Base-by-base conservation (phyloP, 2,888 invertebrate species). In the Oscheius sp. region DNA sequence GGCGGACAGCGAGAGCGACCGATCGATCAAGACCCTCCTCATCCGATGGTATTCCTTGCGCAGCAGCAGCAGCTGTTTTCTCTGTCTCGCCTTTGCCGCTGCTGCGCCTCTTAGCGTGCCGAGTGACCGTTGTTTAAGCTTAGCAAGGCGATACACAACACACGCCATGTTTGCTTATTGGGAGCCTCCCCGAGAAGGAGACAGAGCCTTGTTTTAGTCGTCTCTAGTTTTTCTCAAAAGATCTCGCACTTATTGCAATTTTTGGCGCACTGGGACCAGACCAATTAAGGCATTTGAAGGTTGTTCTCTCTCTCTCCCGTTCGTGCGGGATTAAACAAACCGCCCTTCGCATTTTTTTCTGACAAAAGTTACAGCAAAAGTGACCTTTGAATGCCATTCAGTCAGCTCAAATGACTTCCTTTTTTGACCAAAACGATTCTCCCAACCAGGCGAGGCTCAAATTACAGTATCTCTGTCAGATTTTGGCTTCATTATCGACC, bases 11-110 rank as follows among this genome's bases (percentile, higher is more conserved):
- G 42, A 42, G 42, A 42, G 50, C 45, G 61, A 61, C 61, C 61
- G 29, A 61, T 61, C 61, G 61, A 61, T 61, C 61, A 42, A 17
- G 29, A 33, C 42, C 29, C 42, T 15, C 50, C 50, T 61, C 61
- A 61, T 61, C 61, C 61, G 61, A 61, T 61, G 61, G 61, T 61
- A 61, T 61, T 61, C 45, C 25, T 45, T 61, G 42, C 55, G 55
- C 55, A 48, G 55, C 61, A 42, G 55, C 55, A 48, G 55, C 61
- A 42, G 45, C 42, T 42, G 25, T 45, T 45, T 45, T 45, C 61
- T 61, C 20, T 20, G 33, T 57, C 34, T 57, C 57, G 20, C 37
- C 23, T n/a, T n/a, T n/a, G n/a, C n/a, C n/a, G n/a, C n/a, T n/a
- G n/a, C n/a, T n/a, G n/a, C 39, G 25, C 39, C 39, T 58, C 57